phyloP scores from a whole-genome alignment of 1,140 invertebrate species.

The Neodiprion virginianus region DNA sequence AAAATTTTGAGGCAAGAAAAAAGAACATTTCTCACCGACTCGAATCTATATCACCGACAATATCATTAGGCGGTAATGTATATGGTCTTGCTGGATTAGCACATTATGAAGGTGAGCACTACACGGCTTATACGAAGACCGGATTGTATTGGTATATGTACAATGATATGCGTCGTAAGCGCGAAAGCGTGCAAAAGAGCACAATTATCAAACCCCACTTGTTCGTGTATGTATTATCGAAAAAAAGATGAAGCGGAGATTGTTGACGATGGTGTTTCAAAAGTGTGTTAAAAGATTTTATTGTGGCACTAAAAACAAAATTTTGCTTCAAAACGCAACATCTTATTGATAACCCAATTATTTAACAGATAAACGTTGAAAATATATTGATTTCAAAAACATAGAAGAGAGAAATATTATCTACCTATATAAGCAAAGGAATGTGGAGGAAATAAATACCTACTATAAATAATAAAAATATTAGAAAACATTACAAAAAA shows the following conservation, averaged over 20 bases:
- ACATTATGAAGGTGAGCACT: background rate
- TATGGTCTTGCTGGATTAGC: background rate
- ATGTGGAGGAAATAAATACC: too few species aligned
- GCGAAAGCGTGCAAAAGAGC: background rate
- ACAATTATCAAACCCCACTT: background rate
- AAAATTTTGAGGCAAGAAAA: background rate
- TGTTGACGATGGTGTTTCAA: too few species aligned
- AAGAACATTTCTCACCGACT: slow-evolving; percentile 16
- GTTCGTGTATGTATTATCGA: background rate
- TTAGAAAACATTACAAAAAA: too few species aligned
- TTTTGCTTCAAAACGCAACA: too few species aligned
- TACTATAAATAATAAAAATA: too few species aligned
- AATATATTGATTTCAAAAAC: too few species aligned
- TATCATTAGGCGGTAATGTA: slow-evolving; percentile 17
- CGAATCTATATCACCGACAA: slow-evolving; percentile 5
- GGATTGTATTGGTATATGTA: background rate
- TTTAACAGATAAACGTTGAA: too few species aligned
- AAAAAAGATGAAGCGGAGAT: background rate
- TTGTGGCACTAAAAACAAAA: too few species aligned
- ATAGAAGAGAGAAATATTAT: too few species aligned
- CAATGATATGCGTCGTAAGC: background rate
- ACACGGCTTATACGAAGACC: background rate
- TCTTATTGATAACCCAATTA: too few species aligned
- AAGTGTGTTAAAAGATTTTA: too few species aligned
- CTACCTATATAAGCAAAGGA: too few species aligned